Conservation (phyloP, 2,797 vertebrate species). For the Rhinophrynus dorsalis region DNA sequence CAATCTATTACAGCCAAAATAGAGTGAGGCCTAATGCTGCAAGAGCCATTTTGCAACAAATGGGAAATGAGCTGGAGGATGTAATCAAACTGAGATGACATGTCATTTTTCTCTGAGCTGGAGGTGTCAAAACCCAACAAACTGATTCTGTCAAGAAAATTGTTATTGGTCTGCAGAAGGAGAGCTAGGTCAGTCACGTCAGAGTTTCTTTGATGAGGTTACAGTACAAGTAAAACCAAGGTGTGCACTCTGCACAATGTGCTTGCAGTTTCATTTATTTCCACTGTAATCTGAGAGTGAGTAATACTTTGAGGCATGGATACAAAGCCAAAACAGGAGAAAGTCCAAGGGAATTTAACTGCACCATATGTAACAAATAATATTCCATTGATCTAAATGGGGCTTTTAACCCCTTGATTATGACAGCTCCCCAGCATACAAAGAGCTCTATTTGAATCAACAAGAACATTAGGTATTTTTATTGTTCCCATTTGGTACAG, state of each 20-base stretch:
- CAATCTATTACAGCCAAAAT: constrained; percentile 58
- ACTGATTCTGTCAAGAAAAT: constrained; percentile 44
- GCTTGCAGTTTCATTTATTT: too few relatives aligned
- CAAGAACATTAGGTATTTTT: too few relatives aligned
- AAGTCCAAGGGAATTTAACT: too few relatives aligned
- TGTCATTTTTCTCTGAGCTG: constrained; percentile 47
- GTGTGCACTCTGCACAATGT: background rate
- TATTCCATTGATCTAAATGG: too few relatives aligned
- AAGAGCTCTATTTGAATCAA: too few relatives aligned
- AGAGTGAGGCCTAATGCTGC: constrained; percentile 56
- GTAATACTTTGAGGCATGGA: too few relatives aligned
- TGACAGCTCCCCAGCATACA: too few relatives aligned
- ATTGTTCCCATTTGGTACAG: too few relatives aligned
- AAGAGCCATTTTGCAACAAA: constrained; percentile 57
- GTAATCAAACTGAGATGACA: constrained; percentile 44
- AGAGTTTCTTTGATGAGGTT: background rate
- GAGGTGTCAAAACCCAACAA: constrained; percentile 31
- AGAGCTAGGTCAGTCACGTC: constrained; percentile 10
- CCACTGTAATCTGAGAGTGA: too few relatives aligned
- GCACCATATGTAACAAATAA: too few relatives aligned
- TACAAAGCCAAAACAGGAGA: too few relatives aligned
- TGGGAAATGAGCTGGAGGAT: constrained; percentile 52
- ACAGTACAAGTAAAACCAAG: constrained; percentile 20
- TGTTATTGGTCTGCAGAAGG: constrained; percentile 46
- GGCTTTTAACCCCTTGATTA: too few relatives aligned